Percentiles rank a stretch among this genome's conserved stretches.
Evolutionary conservation across 37 sponge, comb jelly and placozoan species (phyloP).

Genomic region (Agelas oroides): DNA sequence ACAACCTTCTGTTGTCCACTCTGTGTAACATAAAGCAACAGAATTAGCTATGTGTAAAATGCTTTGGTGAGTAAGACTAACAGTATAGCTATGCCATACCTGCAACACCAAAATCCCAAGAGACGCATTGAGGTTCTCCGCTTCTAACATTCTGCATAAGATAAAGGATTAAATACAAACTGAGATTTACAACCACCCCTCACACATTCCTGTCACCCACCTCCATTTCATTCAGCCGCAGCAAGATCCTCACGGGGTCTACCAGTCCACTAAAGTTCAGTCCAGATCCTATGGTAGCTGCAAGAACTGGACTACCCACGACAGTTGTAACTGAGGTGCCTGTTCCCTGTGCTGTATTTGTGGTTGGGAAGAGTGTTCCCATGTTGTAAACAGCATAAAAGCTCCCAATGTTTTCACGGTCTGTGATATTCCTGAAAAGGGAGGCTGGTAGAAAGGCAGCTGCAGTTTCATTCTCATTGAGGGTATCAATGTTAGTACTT

Average conservation of each 20-base stretch:
- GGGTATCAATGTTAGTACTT: neutral
- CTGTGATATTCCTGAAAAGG: neutral
- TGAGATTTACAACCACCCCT: too few relatives aligned
- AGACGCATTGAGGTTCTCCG: conserved; percentile 53
- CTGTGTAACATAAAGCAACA: too few relatives aligned
- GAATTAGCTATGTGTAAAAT: too few relatives aligned
- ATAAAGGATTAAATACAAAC: neutral
- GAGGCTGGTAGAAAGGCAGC: neutral
- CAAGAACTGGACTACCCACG: too few relatives aligned
- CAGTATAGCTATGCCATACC: too few relatives aligned
- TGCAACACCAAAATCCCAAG: conserved; percentile 45
- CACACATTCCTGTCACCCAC: too few relatives aligned
- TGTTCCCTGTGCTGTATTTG: too few relatives aligned
- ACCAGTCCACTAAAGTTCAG: too few relatives aligned
- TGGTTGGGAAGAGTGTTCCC: neutral
- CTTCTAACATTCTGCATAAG: conserved; percentile 21
- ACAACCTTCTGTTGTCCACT: conserved; percentile 63
- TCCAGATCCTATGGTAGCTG: conserved; percentile 13
- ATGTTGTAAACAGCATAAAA: neutral
- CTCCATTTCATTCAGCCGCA: too few relatives aligned
- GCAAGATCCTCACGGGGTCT: too few relatives aligned
- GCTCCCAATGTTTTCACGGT: neutral
- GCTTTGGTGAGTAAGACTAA: too few relatives aligned
- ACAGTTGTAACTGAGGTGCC: conserved; percentile 1
- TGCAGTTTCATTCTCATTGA: neutral